These are phyloP conservation scores for Chaetogeoica ovagalla DNA, from an alignment of 2,888 invertebrate species.

Conservation along the genomic window DNA sequence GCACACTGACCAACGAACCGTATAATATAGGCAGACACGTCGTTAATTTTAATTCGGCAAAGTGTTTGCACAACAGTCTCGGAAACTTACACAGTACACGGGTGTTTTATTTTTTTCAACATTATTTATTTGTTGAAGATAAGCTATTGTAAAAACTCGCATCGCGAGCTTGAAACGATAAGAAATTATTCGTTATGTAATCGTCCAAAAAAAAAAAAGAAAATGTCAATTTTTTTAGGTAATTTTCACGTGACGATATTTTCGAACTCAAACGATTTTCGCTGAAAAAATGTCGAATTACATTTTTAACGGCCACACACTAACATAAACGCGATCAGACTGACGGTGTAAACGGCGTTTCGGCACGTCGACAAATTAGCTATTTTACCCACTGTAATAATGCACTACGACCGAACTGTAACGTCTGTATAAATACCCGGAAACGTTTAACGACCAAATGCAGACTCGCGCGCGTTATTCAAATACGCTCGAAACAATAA, in stretches of 20 bases:
- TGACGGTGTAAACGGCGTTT: too few species aligned
- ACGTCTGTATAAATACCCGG: conserved; percentile 42
- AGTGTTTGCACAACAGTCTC: too few species aligned
- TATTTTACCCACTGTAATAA: too few species aligned
- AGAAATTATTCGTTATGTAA: neutral
- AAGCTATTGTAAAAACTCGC: too few species aligned
- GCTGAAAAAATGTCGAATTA: neutral
- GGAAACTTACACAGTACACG: neutral
- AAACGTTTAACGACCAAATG: conserved; percentile 31
- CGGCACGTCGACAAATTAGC: too few species aligned
- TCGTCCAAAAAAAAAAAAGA: neutral
- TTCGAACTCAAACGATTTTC: neutral
- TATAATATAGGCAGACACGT: neutral
- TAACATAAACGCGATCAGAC: too few species aligned
- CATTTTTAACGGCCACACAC: too few species aligned
- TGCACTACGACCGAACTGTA: neutral
- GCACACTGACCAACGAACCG: neutral
- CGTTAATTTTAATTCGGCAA: conserved; percentile 2
- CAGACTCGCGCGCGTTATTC: conserved; percentile 4
- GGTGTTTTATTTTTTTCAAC: neutral
- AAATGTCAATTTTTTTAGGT: neutral
- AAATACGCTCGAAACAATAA: conserved; percentile 25
- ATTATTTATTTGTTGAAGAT: too few species aligned
- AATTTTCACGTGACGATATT: neutral
- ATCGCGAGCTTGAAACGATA: neutral